phyloP scores from a whole-genome alignment of 1,140 invertebrate genomes.

The Colletes latitarsis region DNA sequence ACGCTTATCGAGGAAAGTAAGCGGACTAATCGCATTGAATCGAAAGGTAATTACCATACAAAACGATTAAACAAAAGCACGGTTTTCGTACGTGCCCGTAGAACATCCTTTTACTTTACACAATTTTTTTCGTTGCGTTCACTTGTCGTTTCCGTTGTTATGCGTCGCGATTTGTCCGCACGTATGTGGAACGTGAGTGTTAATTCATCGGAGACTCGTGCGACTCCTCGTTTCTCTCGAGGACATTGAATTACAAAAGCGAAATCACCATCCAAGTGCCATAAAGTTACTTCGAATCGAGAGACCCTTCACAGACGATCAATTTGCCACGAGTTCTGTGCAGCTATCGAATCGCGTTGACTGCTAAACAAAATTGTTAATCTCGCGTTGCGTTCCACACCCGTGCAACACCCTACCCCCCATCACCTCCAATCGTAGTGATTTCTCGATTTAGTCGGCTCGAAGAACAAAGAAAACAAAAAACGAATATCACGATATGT shows the following conservation, averaged over 20 bases:
- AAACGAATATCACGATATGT: slow-evolving; percentile 11
- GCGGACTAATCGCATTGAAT: slow-evolving; percentile 64
- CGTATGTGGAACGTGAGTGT: slow-evolving; percentile 47
- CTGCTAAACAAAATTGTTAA: not conserved
- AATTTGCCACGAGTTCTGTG: not conserved
- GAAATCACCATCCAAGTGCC: slow-evolving; percentile 43
- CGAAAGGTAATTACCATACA: slow-evolving; percentile 77
- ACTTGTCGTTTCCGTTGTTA: slow-evolving; percentile 48
- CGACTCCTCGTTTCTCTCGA: not conserved
- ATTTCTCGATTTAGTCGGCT: slow-evolving; percentile 37
- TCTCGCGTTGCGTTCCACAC: slow-evolving; percentile 35
- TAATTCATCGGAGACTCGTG: not conserved
- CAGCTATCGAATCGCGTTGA: not conserved
- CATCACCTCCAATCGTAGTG: not conserved
- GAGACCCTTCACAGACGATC: slow-evolving; percentile 15
- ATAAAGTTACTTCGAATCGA: slow-evolving; percentile 36
- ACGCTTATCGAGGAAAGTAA: slow-evolving; percentile 36
- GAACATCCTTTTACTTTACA: slow-evolving; percentile 57
- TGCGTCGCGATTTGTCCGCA: slow-evolving; percentile 47
- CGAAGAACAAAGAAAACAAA: slow-evolving; percentile 1
- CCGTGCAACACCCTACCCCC: not conserved
- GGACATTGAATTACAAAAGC: not conserved
- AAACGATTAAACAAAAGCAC: slow-evolving; percentile 57
- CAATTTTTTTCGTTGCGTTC: slow-evolving; percentile 56
- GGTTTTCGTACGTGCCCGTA: slow-evolving; percentile 65